Evolutionary conservation across 2,888 invertebrate genomes (phyloP), one percentile per base, ranked within the genome.

Genomic region (Epistrophe eligans): DNA sequence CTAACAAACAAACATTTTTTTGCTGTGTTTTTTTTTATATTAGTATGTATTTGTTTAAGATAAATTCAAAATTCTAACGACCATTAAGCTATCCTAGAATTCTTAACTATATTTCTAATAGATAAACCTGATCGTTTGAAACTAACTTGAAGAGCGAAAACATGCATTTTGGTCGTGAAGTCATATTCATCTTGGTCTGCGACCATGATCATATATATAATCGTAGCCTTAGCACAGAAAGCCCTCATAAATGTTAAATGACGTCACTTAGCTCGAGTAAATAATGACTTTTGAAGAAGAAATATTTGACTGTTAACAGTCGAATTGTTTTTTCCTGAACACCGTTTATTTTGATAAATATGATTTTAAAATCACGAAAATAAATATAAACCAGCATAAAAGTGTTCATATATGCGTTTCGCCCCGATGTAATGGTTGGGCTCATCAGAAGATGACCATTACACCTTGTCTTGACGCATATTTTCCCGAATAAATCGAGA

Each of bases 141-240:
- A n/a, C n/a, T n/a, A 11, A 13, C 32, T 45, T 19, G 24, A 52
- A 24, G n/a, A 57, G 45, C n/a, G 52, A 48, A 19, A 60, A 48
- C 67, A 38, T 80, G 50, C 43, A 80, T 45, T 66, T 72, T 76
- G 52, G 71, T 66, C 45, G 17, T 74, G 58, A 80, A 77, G 71
- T 84, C 76, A 84, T 84, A 80, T n/a, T n/a, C 80, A 79, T 84
- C 84, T 80, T 40, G 80, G 76, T 58, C 58, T 71, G 0, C 6
- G 84, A 50, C 45, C 74, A 57, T 84, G 79, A 79, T 83, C 24
- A 40, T 40, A 0, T 28, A 35, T 32, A 32, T 32, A 5, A 6
- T 4, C 32, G 13, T 13, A 8, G 24, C n/a, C 55, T 32, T 28
- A 55, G 28, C 52, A 28, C 10, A n/a, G 13, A 2, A 24, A 52